These are phyloP conservation scores for Psilopsiagon aurifrons DNA, from an alignment of 2,113 vertebrate genomes.

Conservation along the genomic window DNA sequence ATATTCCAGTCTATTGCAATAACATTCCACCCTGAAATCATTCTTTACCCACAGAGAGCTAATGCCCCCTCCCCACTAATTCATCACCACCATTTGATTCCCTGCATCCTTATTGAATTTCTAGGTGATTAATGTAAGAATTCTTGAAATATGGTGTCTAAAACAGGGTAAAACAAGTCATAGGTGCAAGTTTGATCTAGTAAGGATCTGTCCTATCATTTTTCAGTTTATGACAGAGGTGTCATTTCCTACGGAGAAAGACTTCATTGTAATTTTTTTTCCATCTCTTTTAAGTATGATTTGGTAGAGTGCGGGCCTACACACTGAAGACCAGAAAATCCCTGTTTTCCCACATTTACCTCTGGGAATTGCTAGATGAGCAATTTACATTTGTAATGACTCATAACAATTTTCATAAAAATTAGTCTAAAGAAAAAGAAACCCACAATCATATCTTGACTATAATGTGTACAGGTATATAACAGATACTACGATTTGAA, in stretches of 20 bases:
- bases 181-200: neutral
- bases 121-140: neutral
- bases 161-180: neutral
- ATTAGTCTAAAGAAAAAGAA: neutral
- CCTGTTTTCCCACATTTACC: neutral
- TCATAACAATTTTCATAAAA: neutral
- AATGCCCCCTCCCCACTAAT: too few relatives aligned
- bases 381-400: neutral
- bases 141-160: neutral
- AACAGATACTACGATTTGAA: neutral
- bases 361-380: neutral
- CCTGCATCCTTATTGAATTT: neutral
- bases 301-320: neutral
- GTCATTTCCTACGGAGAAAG: neutral
- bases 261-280: neutral
- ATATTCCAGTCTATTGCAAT: neutral
- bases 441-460: neutral
- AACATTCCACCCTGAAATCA: rapidly evolving
- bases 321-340: neutral
- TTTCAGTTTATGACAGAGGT: neutral
- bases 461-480: neutral
- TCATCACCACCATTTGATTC: neutral
- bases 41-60: neutral
- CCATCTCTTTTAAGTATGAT: neutral
- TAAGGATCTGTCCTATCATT: neutral